Evolutionary conservation across 2,888 invertebrate genomes (phyloP).

Genomic region (Nomada goodeniana): DNA sequence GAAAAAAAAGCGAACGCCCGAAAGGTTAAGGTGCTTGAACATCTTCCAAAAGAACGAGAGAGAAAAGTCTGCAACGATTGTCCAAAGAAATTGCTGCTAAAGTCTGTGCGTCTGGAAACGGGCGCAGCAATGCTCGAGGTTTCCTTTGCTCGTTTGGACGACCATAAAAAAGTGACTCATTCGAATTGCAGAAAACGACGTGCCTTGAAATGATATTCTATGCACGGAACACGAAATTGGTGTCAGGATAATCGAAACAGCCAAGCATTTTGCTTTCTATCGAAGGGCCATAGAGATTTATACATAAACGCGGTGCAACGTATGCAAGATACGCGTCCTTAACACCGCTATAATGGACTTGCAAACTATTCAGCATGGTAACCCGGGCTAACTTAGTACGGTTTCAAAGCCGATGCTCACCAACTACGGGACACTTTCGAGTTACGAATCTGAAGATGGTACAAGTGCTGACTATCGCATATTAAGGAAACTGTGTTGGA

Average conservation of each 20-base stretch:
- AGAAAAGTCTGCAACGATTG: constrained; percentile 35
- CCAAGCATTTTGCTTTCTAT: constrained; percentile 1
- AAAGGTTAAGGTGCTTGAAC: constrained; percentile 16
- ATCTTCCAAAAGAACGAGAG: constrained; percentile 7
- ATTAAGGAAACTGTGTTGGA: constrained; percentile 44
- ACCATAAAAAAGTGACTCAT: constrained; percentile 6
- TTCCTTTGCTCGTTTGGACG: background rate
- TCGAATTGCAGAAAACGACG: background rate
- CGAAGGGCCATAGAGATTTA: constrained; percentile 36
- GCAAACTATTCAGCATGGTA: constrained; percentile 68
- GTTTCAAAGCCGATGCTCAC: constrained; percentile 60
- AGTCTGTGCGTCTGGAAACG: constrained; percentile 2
- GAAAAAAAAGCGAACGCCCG: constrained; percentile 13
- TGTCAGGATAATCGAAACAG: background rate
- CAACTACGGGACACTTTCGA: constrained; percentile 51
- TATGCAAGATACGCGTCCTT: constrained; percentile 58
- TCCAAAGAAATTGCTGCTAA: constrained; percentile 32
- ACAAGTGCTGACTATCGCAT: constrained; percentile 57
- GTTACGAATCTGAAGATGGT: constrained; percentile 51
- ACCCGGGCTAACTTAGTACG: constrained; percentile 64
- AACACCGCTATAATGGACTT: constrained; percentile 70
- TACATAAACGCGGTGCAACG: constrained; percentile 21
- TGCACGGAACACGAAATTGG: background rate
- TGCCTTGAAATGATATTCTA: background rate
- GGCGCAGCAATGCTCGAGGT: background rate